Evolutionary conservation across 2,888 invertebrate species (phyloP), one percentile per base, ranked within the genome.

Genomic region (Rapana venosa): DNA sequence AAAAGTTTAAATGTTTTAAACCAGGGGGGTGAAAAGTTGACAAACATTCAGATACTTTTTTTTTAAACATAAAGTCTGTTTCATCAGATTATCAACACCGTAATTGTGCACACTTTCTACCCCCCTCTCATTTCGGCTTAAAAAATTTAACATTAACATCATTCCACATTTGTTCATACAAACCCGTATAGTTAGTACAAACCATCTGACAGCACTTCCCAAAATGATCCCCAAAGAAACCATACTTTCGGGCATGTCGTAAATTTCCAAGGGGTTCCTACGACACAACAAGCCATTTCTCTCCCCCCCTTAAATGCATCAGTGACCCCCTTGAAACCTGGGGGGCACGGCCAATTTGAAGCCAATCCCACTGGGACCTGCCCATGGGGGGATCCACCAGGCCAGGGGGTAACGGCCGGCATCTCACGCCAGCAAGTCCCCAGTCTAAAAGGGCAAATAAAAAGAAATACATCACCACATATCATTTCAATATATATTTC

Each of bases 381-480:
- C 87, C 97, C 95, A 99, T 97, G 22, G 99, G 98, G 88, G 99
- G 99, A 95, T 99, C 98, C 88, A 99, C 98, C 99, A 99, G 95
- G 98, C 98, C 95, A 99, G 97, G 96, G 99, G 99, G 96, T 98
- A 99, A 99, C 99, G 58, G 99, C 99, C 35, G 99, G 95, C 99
- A 99, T 98, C 96, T 99, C 99, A 96, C 99, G 99, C 96, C 99
- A 99, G 99, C 96, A 99, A 97, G 96, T 99, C 99, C 56, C 99
- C 99, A 96, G 94, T 91, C 96, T 96, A 92, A 47, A 47, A 83
- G 26, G 26, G 5, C 2, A 13, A 36, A 79, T 35, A 17, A n/a
- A n/a, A n/a, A n/a, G n/a, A n/a, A 15, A 35, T 26, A 13, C 30
- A n/a, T 15, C 66, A 66, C 26, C 13, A 66, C 66, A n/a, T n/a